Evolutionary conservation across 2,113 vertebrate genomes (phyloP).

Genomic region (Illadopsis cleaveri): DNA sequence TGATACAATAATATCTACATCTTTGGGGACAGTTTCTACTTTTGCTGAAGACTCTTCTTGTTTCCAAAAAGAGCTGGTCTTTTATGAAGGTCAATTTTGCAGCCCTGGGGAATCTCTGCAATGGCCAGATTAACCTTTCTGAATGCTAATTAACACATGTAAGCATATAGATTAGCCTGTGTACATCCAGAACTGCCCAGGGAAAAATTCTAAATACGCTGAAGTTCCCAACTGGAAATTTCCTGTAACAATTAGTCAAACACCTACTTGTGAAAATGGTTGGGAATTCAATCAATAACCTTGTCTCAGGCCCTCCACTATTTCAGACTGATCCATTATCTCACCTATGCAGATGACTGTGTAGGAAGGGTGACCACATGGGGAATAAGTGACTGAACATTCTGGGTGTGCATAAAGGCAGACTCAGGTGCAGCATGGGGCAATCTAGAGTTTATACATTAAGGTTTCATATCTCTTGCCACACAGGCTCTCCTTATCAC

Average conservation of each 20-base stretch:
- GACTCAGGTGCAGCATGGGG: neutral
- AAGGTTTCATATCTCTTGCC: neutral
- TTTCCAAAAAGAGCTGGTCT: neutral
- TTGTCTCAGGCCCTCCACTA: neutral
- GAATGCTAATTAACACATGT: neutral
- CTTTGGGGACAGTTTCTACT: neutral
- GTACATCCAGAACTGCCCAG: neutral
- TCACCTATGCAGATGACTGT: neutral
- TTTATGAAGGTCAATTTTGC: neutral
- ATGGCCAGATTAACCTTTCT: neutral
- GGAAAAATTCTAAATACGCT: neutral
- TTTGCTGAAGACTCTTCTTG: neutral
- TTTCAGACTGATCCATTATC: neutral
- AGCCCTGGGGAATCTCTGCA: neutral
- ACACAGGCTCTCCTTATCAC: neutral
- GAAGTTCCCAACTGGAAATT: neutral
- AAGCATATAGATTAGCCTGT: neutral
- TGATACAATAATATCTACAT: neutral
- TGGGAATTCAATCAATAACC: neutral
- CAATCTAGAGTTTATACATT: neutral
- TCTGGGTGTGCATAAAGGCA: neutral
- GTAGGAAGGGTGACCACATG: neutral
- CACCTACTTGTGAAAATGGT: neutral
- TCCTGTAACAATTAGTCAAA: neutral
- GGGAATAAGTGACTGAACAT: neutral